phyloP scores from a whole-genome alignment of 2,888 invertebrate genomes.

The Xestia c-nigrum region DNA sequence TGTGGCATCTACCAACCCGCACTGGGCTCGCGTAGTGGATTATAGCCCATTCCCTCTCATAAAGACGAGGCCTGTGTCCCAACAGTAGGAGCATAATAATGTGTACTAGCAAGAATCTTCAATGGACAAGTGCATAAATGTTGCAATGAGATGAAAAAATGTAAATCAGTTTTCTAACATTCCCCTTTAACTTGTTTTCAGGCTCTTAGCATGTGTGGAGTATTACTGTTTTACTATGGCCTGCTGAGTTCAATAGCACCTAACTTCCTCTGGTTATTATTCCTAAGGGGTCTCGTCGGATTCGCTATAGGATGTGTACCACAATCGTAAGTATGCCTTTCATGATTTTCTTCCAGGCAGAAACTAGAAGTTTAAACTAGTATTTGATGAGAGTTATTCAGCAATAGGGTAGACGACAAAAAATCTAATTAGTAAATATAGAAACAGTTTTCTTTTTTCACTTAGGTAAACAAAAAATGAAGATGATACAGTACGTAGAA shows the following conservation, averaged over 20 bases:
- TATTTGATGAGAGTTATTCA: not conserved
- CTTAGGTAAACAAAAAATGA: too few relatives aligned
- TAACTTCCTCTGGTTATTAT: slow-evolving; percentile 96
- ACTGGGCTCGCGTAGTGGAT: too few relatives aligned
- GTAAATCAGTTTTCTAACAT: slow-evolving; percentile 4
- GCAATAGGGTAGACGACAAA: not conserved
- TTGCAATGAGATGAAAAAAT: not conserved
- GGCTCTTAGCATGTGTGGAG: slow-evolving; percentile 97
- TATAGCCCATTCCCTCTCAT: too few relatives aligned
- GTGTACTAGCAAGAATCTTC: not conserved
- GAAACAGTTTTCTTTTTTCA: too few relatives aligned
- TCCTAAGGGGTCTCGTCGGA: slow-evolving; percentile 97
- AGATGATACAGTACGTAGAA: too few relatives aligned
- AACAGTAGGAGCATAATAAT: too few relatives aligned
- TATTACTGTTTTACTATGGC: slow-evolving; percentile 97
- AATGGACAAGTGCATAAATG: not conserved
- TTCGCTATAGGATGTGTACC: slow-evolving; percentile 99
- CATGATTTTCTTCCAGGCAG: not conserved
- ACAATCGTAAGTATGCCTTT: slow-evolving; percentile 94
- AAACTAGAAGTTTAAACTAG: not conserved
- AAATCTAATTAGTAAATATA: too few relatives aligned
- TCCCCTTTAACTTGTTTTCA: slow-evolving; percentile 76
- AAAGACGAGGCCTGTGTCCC: too few relatives aligned
- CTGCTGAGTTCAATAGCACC: slow-evolving; percentile 97
- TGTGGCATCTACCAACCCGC: too few relatives aligned